Evolutionary conservation across 2,113 vertebrate species (phyloP).

Genomic region (Anthoscopus minutus): DNA sequence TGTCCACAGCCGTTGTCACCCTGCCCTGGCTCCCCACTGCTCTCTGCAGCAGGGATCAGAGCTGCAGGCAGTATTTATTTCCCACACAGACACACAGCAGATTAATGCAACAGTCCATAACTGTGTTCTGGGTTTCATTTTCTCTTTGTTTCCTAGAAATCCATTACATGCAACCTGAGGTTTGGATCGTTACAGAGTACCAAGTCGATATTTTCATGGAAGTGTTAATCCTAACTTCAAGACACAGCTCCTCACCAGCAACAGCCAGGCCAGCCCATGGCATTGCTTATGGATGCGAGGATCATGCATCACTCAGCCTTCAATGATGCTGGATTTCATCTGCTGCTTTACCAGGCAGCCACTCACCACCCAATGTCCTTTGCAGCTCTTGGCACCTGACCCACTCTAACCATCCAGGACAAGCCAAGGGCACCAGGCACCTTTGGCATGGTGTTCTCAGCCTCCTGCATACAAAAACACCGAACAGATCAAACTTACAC

Average conservation of each 20-base stretch:
- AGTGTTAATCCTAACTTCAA: background rate
- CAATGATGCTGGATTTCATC: background rate
- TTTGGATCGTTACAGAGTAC: background rate
- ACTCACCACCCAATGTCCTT: background rate
- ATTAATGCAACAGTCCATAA: background rate
- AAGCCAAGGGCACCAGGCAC: background rate
- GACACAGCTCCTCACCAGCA: background rate
- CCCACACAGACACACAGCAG: background rate
- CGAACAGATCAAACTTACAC: background rate
- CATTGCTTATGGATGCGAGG: background rate
- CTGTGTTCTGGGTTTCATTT: background rate
- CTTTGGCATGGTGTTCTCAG: background rate
- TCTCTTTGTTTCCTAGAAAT: background rate
- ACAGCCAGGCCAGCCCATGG: background rate
- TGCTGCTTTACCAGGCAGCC: background rate
- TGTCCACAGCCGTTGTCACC: background rate
- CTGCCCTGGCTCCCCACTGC: background rate
- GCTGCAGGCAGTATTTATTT: background rate
- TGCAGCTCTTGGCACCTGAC: background rate
- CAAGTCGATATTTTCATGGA: background rate
- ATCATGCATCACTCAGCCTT: fast-evolving
- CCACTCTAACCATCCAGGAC: background rate
- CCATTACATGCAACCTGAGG: background rate
- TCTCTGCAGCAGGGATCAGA: background rate
- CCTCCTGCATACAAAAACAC: background rate